phyloP scores from a whole-genome alignment of 2,888 invertebrate species.

The Agrypnus murinus region DNA sequence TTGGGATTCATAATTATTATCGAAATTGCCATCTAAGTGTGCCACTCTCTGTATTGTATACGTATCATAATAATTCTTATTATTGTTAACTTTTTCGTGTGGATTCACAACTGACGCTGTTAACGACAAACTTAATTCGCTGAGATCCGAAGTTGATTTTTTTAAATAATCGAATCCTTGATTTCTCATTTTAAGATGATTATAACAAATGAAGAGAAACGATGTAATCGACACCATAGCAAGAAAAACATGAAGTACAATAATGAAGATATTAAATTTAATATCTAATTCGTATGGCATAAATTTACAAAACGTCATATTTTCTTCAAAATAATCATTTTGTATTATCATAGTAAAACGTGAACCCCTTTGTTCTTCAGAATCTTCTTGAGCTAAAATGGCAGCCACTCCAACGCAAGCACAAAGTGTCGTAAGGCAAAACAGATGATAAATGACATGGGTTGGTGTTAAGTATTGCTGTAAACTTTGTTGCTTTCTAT shows the following conservation, averaged over 20 bases:
- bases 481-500: constrained; percentile 66
- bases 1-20: constrained; percentile 50
- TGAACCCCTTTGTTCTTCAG: constrained; percentile 46
- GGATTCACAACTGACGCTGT: constrained; percentile 57
- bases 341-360: constrained; percentile 36
- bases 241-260: constrained; percentile 73
- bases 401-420: constrained; percentile 74
- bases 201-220: constrained; percentile 68
- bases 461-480: constrained; percentile 69
- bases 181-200: constrained; percentile 62
- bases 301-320: constrained; percentile 65
- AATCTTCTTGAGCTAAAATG: constrained; percentile 69
- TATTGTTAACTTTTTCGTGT: constrained; percentile 56
- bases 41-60: constrained; percentile 63
- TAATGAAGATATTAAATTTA: constrained; percentile 72
- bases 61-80: constrained; percentile 66
- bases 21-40: constrained; percentile 43
- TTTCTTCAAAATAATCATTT: constrained; percentile 24
- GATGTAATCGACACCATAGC: constrained; percentile 71
- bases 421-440: constrained; percentile 72
- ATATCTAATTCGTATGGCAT: constrained; percentile 72
- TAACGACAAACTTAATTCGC: constrained; percentile 65
- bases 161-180: constrained; percentile 68
- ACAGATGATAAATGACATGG: constrained; percentile 72
- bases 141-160: constrained; percentile 69